Base-by-base conservation (phyloP, 2,888 invertebrate genomes). In the Unio pictorum region DNA sequence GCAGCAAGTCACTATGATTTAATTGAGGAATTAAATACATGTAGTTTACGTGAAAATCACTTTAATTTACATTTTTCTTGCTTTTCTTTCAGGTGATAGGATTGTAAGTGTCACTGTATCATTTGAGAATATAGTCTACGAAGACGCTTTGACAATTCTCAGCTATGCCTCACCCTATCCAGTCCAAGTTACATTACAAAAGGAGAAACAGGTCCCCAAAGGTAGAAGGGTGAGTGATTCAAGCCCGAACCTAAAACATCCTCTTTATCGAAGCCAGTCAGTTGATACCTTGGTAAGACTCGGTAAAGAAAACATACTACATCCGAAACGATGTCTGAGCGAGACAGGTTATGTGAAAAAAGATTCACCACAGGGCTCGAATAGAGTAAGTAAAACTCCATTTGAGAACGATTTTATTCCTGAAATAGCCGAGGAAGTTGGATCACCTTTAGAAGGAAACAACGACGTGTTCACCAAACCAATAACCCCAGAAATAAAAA, bases 111-210 rank as follows among this genome's bases (percentile, higher is more conserved):
- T 97, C 73, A 95, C 95, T 67, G 95, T 97, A 66, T 95, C 94
- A 86, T 95, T 96, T 89, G 93, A 94, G 68, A 95, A 95, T 76
- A 96, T 96, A 91, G 96, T 96, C 0, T 93, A 95, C 86, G 96
- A 96, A 88, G 97, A 97, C 86, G 97, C 97, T 0, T 91, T 96
- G 67, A 95, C 95, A 3, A 95, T 97, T 75, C 91, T 97, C 60
- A 95, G 96, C 75, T 95, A 96, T 78, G 96, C 96, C 8, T 96
- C 96, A 58, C 96, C 97, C 0, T 97, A 97, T 87, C 89, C 89
- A 6, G 88, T 89, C 23, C 93, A 94, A 76, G 91, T 96, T 73
- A 94, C 95, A 86, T 93, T 96, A 55, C 93, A 94, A 85, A 93
- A 92, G 78, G 92, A 92, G 56, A 89, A 91, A 6, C 89, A 75